Conservation (phyloP, 2,113 vertebrate genomes). For the Anser cygnoides region DNA sequence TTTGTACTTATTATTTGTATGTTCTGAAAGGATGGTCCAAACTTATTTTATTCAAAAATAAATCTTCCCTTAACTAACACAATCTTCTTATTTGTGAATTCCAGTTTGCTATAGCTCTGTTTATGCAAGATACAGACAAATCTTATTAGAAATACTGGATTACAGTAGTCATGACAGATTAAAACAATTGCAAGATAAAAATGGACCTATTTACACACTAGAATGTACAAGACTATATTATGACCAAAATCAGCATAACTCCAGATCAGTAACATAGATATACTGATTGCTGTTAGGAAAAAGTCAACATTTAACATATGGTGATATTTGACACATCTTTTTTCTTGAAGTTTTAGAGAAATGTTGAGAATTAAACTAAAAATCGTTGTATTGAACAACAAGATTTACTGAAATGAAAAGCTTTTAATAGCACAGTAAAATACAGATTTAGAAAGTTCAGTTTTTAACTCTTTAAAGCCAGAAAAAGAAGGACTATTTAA, state of each 20-base stretch:
- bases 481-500: not conserved
- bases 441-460: not conserved
- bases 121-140: not conserved
- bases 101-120: not conserved
- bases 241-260: not conserved
- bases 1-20: not conserved
- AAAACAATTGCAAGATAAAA: not conserved
- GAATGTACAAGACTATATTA: not conserved
- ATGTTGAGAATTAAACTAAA: not conserved
- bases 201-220: not conserved
- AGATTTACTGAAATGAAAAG: not conserved
- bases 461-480: not conserved
- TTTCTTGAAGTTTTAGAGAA: not conserved
- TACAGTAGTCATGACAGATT: not conserved
- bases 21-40: not conserved
- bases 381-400: not conserved
- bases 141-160: constrained; percentile 12
- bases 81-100: not conserved
- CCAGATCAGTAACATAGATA: not conserved
- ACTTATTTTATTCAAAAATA: not conserved
- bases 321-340: not conserved
- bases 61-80: not conserved
- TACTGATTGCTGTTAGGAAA: not conserved
- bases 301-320: not conserved
- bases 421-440: not conserved